Percentiles rank a stretch among this genome's conserved stretches.
phyloP scores from a whole-genome alignment of 35 echinoderm and acorn worm species.

The Apostichopus japonicus region DNA sequence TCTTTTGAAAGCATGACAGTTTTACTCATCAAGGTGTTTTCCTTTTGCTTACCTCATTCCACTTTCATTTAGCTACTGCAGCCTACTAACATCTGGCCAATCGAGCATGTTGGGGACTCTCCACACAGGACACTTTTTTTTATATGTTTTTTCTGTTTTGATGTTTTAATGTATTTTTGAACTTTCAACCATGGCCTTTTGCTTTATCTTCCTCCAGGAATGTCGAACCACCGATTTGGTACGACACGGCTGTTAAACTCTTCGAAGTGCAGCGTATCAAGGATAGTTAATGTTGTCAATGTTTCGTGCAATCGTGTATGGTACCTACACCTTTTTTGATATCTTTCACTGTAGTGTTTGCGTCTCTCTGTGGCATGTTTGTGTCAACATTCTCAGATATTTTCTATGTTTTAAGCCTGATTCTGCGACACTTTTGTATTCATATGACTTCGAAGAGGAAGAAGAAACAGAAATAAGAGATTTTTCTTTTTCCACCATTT shows the following conservation, averaged over 20 bases:
- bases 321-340: constrained; percentile 19
- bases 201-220: constrained; percentile 76
- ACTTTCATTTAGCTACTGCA: neutral
- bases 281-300: constrained; percentile 80
- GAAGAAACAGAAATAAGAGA: no score
- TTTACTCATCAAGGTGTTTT: neutral
- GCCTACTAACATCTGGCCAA: constrained; percentile 24
- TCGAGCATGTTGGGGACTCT: constrained; percentile 10
- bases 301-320: constrained; percentile 48
- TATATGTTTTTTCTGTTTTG: neutral
- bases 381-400: neutral
- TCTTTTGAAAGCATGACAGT: no score
- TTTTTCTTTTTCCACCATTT: no score
- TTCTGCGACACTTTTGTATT: no score
- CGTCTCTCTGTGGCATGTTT: neutral
- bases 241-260: constrained; percentile 95
- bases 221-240: constrained; percentile 98
- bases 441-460: no score
- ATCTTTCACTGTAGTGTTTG: neutral
- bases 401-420: no score
- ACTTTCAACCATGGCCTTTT: neutral
- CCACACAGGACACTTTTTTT: neutral
- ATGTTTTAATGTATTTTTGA: neutral
- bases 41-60: neutral
- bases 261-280: constrained; percentile 99